Evolutionary conservation across 1,140 invertebrate genomes (phyloP).

Genomic region (Diorhabda elongata): DNA sequence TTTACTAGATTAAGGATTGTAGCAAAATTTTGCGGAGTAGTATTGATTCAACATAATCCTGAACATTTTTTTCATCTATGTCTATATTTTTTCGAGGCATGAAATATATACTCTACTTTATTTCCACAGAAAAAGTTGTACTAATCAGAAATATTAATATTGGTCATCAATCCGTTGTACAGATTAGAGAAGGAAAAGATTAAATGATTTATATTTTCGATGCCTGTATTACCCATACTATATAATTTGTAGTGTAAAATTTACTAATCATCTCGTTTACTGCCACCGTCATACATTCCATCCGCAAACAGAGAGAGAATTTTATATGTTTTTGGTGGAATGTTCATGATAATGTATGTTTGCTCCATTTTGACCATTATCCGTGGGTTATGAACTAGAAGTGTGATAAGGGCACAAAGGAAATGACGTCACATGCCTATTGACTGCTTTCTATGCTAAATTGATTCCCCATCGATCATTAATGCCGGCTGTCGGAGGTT

Average conservation of each 20-base stretch:
- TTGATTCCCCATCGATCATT: constrained; percentile 47
- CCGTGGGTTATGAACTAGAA: constrained; percentile 47
- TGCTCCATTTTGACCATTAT: constrained; percentile 45
- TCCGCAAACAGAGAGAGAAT: neutral
- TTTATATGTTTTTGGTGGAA: neutral
- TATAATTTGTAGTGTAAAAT: neutral
- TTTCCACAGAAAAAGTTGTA: too few relatives aligned
- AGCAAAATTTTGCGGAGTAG: too few relatives aligned
- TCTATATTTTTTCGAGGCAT: too few relatives aligned
- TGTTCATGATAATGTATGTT: constrained; percentile 13
- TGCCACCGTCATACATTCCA: neutral
- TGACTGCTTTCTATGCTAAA: constrained; percentile 44
- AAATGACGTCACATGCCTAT: constrained; percentile 47
- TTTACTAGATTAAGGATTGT: too few relatives aligned
- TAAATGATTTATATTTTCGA: too few relatives aligned
- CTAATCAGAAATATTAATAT: too few relatives aligned
- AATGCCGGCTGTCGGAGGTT: constrained; percentile 40
- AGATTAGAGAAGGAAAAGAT: too few relatives aligned
- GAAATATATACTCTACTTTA: too few relatives aligned
- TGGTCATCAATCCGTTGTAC: too few relatives aligned
- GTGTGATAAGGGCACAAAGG: constrained; percentile 46
- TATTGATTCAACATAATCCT: too few relatives aligned
- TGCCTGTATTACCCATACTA: neutral
- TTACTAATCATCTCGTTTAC: neutral
- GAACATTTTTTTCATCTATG: too few relatives aligned